phyloP scores from a whole-genome alignment of 1,140 invertebrate genomes.

The Diorhabda elongata region DNA sequence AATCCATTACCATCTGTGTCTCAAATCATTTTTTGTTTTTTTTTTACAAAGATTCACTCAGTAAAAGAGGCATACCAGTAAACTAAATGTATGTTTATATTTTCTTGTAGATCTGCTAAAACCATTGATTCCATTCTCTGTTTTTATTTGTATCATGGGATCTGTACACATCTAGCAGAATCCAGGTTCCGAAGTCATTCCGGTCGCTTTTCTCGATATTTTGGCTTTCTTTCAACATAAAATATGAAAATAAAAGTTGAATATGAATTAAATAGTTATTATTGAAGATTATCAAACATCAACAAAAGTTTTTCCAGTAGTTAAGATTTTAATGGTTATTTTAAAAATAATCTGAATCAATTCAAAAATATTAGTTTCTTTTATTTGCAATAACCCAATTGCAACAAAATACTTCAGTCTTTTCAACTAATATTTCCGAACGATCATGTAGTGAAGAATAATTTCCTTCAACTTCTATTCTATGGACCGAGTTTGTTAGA shows the following conservation, averaged over 20 bases:
- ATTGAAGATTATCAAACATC: not conserved
- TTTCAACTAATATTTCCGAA: not conserved
- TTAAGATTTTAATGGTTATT: not conserved
- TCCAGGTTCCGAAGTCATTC: too few relatives aligned
- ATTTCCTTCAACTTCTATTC: not conserved
- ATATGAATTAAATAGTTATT: not conserved
- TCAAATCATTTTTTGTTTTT: too few relatives aligned
- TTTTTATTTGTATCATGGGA: too few relatives aligned
- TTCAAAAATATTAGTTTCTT: not conserved
- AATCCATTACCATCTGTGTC: too few relatives aligned
- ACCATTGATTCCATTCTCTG: too few relatives aligned
- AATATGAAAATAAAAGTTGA: not conserved
- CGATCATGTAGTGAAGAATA: not conserved
- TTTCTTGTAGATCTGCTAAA: too few relatives aligned
- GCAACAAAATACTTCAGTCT: not conserved
- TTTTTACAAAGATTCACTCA: too few relatives aligned
- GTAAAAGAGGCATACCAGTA: too few relatives aligned
- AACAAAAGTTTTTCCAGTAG: not conserved
- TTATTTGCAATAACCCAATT: not conserved
- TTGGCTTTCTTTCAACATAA: not conserved
- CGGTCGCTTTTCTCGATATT: too few relatives aligned
- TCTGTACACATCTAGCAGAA: too few relatives aligned
- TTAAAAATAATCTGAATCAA: not conserved
- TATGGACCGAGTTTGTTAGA: slow-evolving; percentile 2
- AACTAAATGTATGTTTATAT: too few relatives aligned